Base-by-base conservation (phyloP, 2,888 invertebrate species). In the Andricus curvator region DNA sequence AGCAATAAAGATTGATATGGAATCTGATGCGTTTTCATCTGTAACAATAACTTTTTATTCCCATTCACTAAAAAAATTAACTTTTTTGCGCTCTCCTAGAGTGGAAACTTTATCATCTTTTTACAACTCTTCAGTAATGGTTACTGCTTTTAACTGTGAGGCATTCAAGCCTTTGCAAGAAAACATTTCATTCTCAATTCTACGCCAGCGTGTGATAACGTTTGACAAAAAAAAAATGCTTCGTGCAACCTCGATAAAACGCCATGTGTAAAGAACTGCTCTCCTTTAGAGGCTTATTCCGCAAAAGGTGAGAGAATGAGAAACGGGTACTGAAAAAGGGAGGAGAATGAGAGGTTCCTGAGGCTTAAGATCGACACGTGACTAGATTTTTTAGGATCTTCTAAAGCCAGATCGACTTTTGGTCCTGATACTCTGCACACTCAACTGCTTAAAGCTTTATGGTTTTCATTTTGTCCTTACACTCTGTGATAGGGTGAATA, bases 321-420 rank as follows among this genome's bases (percentile, higher is more conserved):
- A 33, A 48, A 51, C 29, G 20, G 29, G 29, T 1, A 74, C 29
- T 13, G 11, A 22, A 6, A n/a, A 20, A n/a, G 13, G 20, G 8
- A 29, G 20, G 33, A 33, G 20, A 56, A n/a, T n/a, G n/a, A 56
- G 33, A 56, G 56, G 5, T 33, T 56, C 20, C 20, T 37, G 13
- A 74, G n/a, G 74, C 33, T 74, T 56, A 51, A 33, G 74, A 74
- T 56, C 33, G n/a, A 74, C 70, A 56, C 74, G 74, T 74, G 74
- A 74, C 51, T 51, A 51, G 51, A 51, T 51, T 74, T 56, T 74
- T 56, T 74, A 74, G 51, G n/a, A 74, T 51, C n/a, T 70, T 11
- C 74, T n/a, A 33, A 74, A 67, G 22, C 67, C 15, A 41, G n/a
- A 6, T n/a, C 5, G 41, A 74, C 33, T 51, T 56, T 74, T 33